Evolutionary conservation across 92 coral and sea anemone species (phyloP), one percentile per base, ranked within the genome.

Genomic region (Actinostola sp.): DNA sequence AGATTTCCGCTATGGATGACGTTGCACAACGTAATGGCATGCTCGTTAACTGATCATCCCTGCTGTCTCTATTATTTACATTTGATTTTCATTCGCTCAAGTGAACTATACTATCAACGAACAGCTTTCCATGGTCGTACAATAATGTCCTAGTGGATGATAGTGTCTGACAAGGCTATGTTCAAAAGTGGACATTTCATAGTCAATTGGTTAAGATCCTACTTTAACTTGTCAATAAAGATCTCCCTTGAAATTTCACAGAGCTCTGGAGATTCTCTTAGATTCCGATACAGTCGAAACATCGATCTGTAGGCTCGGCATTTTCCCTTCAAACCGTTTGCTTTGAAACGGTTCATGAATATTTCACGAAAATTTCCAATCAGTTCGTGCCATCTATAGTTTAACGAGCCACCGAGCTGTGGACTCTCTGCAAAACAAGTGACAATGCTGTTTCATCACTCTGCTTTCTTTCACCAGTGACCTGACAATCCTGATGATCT

Each of bases 381-480:
- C 0, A 15, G 28, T 33, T 48, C 24, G 43, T 28, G 44, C 31
- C 48, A 8, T 33, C 23, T 43, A 24, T 20, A 33, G 56, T 9
- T 44, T 48, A 48, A 66, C 25, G 33, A 30, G n/a, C 29, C n/a
- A 20, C 31, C 44, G 57, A 51, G 58, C 41, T 23, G 61, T 23
- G 41, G 46, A 68, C 59, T 7, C 50, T 68, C 74, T 68, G 50
- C 51, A 12, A 51, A 51, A 20, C 61, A 34, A 68, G 50, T 52
- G 74, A 68, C 57, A 68, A n/a, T 68, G 48, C 6, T 68, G 46
- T 68, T 68, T 68, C 74, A 51, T 19, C 74, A 49, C 74, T 62
- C 74, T 68, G 74, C 51, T 68, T 19, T 26, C 48, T 50, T 46
- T 50, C 74, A 51, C 20, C 61, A 23, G 46, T 51, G 8, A 25